These are phyloP conservation scores for Caerostris darwini DNA, from an alignment of 1,140 invertebrate species.

Conservation along the genomic window DNA sequence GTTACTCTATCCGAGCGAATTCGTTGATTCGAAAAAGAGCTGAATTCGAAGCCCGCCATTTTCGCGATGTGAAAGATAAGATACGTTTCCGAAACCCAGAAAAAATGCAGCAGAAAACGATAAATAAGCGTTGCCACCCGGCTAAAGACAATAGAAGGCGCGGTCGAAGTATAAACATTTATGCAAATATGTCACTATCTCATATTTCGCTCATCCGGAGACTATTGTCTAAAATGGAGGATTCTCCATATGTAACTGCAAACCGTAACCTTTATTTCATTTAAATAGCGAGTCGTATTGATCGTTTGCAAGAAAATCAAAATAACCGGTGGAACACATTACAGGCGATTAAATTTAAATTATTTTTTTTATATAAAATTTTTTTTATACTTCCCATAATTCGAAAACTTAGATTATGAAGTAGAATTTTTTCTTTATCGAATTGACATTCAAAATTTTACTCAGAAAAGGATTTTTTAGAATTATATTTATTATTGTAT, in stretches of 20 bases:
- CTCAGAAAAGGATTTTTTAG: no score
- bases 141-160: slow-evolving; percentile 17
- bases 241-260: slow-evolving; percentile 26
- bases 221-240: slow-evolving; percentile 10
- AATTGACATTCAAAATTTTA: no score
- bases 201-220: slow-evolving; percentile 10
- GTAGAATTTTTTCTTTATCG: not conserved
- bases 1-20: not conserved
- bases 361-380: not conserved
- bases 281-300: not conserved
- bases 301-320: not conserved
- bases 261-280: not conserved
- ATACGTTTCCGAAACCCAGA: not conserved
- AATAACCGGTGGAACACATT: not conserved
- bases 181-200: slow-evolving; percentile 36
- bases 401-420: not conserved
- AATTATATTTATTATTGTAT: no score
- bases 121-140: slow-evolving; percentile 18
- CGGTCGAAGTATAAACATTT: slow-evolving; percentile 33
- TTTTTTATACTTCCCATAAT: not conserved
- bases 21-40: not conserved
- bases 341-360: not conserved
- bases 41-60: not conserved
- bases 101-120: not conserved
- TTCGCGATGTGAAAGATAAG: not conserved